Evolutionary conservation across 1,140 invertebrate genomes (phyloP).

Genomic region (Tetranychus urticae): DNA sequence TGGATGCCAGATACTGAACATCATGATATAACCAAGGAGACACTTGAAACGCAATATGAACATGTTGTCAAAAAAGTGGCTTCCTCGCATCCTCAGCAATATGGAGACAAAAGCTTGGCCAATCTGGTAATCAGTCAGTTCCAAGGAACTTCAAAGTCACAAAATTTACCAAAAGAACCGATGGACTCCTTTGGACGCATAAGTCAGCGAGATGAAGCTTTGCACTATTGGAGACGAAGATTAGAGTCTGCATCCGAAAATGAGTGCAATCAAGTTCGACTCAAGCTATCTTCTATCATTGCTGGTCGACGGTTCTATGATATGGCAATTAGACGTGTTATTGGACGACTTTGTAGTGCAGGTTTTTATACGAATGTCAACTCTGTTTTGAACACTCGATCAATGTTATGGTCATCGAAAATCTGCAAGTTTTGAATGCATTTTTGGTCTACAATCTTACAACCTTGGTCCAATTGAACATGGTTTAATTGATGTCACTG

Average conservation of each 20-base stretch:
- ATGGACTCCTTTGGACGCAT: neutral
- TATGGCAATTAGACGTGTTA: neutral
- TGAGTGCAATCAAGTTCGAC: neutral
- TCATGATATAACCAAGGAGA: conserved; percentile 20
- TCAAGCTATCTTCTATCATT: neutral
- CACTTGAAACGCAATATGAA: conserved; percentile 29
- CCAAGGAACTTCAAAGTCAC: neutral
- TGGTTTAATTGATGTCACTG: too few relatives aligned
- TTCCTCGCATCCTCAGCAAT: conserved; percentile 33
- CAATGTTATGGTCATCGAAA: too few relatives aligned
- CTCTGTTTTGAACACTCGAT: neutral
- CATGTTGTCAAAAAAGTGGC: conserved; percentile 31
- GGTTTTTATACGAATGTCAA: neutral
- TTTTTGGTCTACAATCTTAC: too few relatives aligned
- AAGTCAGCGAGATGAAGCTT: neutral
- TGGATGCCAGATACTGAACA: conserved; percentile 34
- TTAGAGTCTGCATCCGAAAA: neutral
- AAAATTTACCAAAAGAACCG: neutral
- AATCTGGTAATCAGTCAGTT: neutral
- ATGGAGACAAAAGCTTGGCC: conserved; percentile 26
- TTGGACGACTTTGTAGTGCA: neutral
- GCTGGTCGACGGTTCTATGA: neutral
- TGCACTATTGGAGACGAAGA: neutral
- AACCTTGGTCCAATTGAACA: too few relatives aligned
- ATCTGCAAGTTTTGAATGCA: too few relatives aligned